phyloP scores from a whole-genome alignment of 2,888 invertebrate species.

The Mystacides longicornis region DNA sequence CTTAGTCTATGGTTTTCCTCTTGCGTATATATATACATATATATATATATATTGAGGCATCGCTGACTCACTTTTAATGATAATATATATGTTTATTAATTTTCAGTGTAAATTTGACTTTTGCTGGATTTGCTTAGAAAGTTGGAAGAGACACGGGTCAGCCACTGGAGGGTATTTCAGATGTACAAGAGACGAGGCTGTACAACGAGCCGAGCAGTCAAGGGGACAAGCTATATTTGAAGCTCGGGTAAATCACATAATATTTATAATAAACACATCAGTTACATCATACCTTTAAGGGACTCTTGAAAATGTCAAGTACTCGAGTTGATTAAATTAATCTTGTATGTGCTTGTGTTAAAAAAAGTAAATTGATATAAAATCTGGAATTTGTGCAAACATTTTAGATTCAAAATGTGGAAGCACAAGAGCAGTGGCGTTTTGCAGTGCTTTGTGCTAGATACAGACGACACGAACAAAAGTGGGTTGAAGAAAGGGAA shows the following conservation, averaged over 20 bases:
- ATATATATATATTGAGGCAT: too few species aligned
- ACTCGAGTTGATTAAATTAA: too few species aligned
- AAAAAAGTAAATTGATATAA: too few species aligned
- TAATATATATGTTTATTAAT: background rate
- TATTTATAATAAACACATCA: too few species aligned
- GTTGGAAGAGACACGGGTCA: constrained; percentile 63
- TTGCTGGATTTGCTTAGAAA: constrained; percentile 65
- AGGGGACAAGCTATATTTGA: constrained; percentile 21
- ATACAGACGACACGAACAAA: constrained; percentile 21
- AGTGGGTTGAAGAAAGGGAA: constrained; percentile 21
- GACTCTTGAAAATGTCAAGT: too few species aligned
- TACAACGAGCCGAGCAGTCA: constrained; percentile 21
- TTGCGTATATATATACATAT: too few species aligned
- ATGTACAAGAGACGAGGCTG: constrained; percentile 36
- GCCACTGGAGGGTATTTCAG: constrained; percentile 64
- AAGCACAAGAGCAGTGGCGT: constrained; percentile 25
- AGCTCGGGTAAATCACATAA: constrained; percentile 19
- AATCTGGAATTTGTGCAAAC: too few species aligned
- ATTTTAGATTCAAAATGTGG: constrained; percentile 23
- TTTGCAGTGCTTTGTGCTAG: constrained; percentile 24
- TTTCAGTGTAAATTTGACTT: constrained; percentile 63
- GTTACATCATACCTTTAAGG: too few species aligned
- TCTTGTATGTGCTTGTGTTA: too few species aligned
- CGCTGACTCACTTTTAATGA: too few species aligned
- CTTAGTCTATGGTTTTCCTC: too few species aligned